These are phyloP conservation scores for Galaxea fascicularis DNA, from an alignment of 92 coral and sea anemone genomes.

Conservation along the genomic window DNA sequence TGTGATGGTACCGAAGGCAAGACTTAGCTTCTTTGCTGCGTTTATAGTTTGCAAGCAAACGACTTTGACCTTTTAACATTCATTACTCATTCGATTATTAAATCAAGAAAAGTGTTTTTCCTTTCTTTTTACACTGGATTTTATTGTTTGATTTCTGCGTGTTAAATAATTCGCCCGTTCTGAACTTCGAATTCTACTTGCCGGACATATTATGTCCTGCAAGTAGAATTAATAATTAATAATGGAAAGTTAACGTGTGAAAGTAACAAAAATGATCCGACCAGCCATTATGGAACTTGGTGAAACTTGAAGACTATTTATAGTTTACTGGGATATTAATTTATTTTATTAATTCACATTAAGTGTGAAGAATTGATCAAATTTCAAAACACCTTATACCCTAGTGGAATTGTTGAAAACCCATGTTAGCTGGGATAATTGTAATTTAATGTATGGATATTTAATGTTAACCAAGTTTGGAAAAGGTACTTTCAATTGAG, in stretches of 20 bases:
- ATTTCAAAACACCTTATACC: background rate
- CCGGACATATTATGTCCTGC: background rate
- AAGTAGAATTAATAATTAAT: too few species aligned
- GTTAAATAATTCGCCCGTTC: background rate
- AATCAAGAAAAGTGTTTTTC: background rate
- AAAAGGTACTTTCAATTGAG: background rate
- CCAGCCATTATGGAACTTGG: background rate
- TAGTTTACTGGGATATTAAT: too few species aligned
- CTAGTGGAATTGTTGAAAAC: background rate
- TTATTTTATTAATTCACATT: background rate
- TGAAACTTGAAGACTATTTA: too few species aligned
- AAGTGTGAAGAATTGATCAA: background rate
- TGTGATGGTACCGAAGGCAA: constrained; percentile 12
- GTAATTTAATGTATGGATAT: background rate
- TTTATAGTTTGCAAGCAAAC: background rate
- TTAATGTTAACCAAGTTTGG: background rate
- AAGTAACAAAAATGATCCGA: background rate
- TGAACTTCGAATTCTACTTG: background rate
- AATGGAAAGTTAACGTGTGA: background rate
- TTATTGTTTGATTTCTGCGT: background rate
- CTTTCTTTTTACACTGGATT: background rate
- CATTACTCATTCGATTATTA: background rate
- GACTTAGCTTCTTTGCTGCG: background rate
- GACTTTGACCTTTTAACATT: background rate
- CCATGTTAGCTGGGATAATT: background rate